Percentiles rank a stretch among this genome's conserved stretches.
These are phyloP conservation scores for Microcaecilia unicolor DNA, from an alignment of 2,797 vertebrate genomes.

Conservation along the genomic window DNA sequence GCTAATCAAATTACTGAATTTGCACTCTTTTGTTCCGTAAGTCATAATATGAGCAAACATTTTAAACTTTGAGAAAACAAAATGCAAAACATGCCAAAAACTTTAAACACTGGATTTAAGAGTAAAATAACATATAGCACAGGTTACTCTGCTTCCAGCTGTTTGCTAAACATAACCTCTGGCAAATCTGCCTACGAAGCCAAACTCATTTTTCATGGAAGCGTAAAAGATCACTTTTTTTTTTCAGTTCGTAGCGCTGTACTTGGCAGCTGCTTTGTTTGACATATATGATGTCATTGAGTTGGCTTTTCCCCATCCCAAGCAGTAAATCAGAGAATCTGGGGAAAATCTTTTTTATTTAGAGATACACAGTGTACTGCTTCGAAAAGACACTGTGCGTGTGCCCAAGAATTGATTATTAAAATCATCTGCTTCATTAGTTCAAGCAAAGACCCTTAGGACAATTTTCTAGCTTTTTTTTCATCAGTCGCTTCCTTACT, in stretches of 20 bases:
- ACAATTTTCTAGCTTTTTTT: too few species aligned
- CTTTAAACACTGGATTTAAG: constrained; percentile 30
- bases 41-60: constrained; percentile 2
- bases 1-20: too few species aligned
- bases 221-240: constrained; percentile 53
- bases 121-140: constrained; percentile 28
- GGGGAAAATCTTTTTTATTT: constrained; percentile 66
- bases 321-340: constrained; percentile 67
- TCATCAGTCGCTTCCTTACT: constrained; percentile 11
- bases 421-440: constrained; percentile 63
- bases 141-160: constrained; percentile 17
- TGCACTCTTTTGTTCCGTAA: constrained; percentile 12
- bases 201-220: constrained; percentile 33
- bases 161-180: constrained; percentile 24
- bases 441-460: too few species aligned
- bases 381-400: constrained; percentile 62
- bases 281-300: constrained; percentile 71
- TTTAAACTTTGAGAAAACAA: constrained; percentile 21
- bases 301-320: constrained; percentile 58
- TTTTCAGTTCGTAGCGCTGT: constrained; percentile 46
- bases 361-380: constrained; percentile 61
- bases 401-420: constrained; percentile 59
- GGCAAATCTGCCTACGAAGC: constrained; percentile 37
- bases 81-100: constrained; percentile 22
- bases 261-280: constrained; percentile 51